Conservation (phyloP, 2,113 vertebrate genomes). For the Salminus brasiliensis region DNA sequence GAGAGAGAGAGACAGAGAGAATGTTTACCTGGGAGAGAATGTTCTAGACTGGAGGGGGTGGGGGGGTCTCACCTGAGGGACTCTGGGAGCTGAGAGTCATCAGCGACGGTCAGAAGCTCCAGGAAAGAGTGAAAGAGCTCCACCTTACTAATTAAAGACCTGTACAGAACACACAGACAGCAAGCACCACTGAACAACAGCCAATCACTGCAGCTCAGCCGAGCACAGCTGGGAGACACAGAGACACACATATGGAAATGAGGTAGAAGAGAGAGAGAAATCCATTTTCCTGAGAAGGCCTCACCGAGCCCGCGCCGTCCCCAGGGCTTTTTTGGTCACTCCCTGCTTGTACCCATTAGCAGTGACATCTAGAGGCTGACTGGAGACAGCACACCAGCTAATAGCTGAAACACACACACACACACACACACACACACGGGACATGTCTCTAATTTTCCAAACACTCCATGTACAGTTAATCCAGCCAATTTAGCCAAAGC, state of each 20-base stretch:
- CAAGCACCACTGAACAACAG: neutral
- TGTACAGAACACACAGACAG: conserved; percentile 55
- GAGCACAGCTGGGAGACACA: neutral
- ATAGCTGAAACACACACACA: conserved; percentile 79
- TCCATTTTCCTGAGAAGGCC: neutral
- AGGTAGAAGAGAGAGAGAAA: neutral
- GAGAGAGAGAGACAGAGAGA: too few species aligned
- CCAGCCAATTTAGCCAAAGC: conserved; percentile 70
- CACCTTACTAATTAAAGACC: conserved; percentile 89
- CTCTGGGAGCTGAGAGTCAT: conserved; percentile 75
- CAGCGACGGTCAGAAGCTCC: conserved; percentile 77
- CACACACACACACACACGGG: neutral
- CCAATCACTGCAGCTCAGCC: neutral
- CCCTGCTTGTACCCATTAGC: conserved; percentile 92
- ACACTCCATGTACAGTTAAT: neutral
- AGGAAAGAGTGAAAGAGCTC: conserved; percentile 88
- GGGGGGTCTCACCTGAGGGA: conserved; percentile 81
- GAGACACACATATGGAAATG: neutral
- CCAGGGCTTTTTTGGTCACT: conserved; percentile 83
- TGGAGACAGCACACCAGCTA: conserved; percentile 89
- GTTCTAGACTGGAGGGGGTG: too few species aligned
- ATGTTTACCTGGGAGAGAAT: too few species aligned
- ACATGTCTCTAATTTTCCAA: neutral
- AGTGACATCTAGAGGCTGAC: conserved; percentile 91
- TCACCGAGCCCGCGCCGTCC: conserved; percentile 84